Percentiles rank a stretch among this genome's conserved stretches.
Conservation (phyloP, 2,113 vertebrate genomes). For the Australoheros scitulus region DNA sequence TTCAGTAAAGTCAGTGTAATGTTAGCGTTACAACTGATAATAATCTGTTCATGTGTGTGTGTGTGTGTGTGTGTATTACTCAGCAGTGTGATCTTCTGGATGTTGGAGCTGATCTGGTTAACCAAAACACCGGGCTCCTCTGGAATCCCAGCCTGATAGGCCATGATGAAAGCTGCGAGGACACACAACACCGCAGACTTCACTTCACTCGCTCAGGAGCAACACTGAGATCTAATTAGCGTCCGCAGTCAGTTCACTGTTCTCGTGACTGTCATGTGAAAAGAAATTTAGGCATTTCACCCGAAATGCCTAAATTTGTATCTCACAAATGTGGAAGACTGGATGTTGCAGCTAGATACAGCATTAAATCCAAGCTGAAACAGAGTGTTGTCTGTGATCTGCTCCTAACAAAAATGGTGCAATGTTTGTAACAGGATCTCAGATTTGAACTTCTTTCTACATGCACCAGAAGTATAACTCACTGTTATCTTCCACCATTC, state of each 20-base stretch:
- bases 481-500: not conserved
- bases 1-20: not conserved
- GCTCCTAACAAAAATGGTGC: not conserved
- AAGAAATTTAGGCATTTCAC: not conserved
- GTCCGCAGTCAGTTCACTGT: not conserved
- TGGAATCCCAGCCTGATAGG: constrained; percentile 72
- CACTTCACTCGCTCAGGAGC: not conserved
- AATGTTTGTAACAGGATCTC: rapidly evolving
- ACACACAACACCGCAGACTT: constrained; percentile 21
- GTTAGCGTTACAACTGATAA: not conserved
- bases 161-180: constrained; percentile 72
- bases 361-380: not conserved
- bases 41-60: not conserved
- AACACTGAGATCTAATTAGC: not conserved
- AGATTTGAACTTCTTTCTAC: not conserved
- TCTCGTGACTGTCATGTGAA: constrained; percentile 3
- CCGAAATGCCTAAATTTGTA: no score
- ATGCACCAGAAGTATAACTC: not conserved
- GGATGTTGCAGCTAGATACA: not conserved
- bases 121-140: constrained; percentile 74
- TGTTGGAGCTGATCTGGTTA: constrained; percentile 77
- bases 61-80: constrained; percentile 64
- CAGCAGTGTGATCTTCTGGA: constrained; percentile 79
- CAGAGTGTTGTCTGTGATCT: not conserved
- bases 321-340: not conserved